Conservation (phyloP, 2,113 vertebrate genomes). For the Paradoxurus hermaphroditus region DNA sequence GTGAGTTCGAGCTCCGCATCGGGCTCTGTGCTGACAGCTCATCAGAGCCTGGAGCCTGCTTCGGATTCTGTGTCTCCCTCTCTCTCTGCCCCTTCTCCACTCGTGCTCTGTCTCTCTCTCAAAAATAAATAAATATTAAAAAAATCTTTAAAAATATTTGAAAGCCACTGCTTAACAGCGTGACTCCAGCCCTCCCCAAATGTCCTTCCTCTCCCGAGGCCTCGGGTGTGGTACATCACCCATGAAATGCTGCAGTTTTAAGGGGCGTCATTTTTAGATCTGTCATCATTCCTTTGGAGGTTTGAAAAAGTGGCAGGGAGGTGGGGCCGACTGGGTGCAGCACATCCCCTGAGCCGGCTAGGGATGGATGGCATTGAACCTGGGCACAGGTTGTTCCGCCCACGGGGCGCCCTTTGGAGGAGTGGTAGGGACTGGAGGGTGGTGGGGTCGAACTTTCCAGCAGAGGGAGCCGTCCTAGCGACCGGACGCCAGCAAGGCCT, state of each 20-base stretch:
- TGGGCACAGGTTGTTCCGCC: no score
- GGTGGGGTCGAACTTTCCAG: background rate
- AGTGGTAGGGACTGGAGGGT: background rate
- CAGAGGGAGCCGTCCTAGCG: background rate
- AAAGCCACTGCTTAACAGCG: background rate
- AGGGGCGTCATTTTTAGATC: background rate
- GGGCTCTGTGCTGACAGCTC: no score
- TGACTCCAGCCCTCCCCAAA: background rate
- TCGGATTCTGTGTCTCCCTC: no score
- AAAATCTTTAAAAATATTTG: background rate
- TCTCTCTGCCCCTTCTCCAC: no score
- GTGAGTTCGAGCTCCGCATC: no score
- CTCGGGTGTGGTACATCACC: background rate
- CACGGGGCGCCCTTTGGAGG: rapidly evolving
- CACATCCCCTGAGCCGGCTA: background rate
- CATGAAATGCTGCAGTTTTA: background rate
- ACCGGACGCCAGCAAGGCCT: background rate
- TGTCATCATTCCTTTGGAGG: background rate
- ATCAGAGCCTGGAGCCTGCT: no score
- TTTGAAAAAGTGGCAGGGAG: background rate
- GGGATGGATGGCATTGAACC: background rate
- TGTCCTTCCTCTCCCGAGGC: background rate
- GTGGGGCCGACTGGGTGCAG: background rate
- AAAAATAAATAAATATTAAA: no score
- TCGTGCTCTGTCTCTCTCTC: no score